Base-by-base conservation (phyloP, 2,113 vertebrate genomes). In the Aptenodytes patagonicus region DNA sequence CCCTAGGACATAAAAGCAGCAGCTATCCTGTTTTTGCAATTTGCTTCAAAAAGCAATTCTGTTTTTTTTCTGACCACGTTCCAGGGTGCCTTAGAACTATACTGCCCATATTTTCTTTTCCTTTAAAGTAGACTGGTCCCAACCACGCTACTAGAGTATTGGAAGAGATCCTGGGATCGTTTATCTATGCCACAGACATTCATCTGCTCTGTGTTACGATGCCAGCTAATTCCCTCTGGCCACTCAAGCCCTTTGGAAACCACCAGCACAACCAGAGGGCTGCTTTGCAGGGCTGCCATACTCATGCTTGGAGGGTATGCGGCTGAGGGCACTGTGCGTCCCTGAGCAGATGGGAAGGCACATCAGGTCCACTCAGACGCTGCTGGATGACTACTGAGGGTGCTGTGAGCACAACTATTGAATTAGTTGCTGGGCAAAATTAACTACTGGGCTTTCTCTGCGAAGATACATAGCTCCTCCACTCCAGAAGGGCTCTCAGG, bases 301-400 rank as follows among this genome's bases (percentile, higher is more conserved):
- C 38, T 31, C 5, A 0, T 3, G 47, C 17, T 58, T 3, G 32
- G 31, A 54, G 57, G 17, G 38, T 9, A 6, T 1, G 3, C 0
- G 3, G 10, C 66, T 4, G 11, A 51, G 60, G 65, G 70, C 55
- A 26, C 60, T 7, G 12, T 1, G 13, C 0, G 0, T 16, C 44
- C 4, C 3, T 2, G 31, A 75, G 60, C 17, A 20, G 29, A 34
- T 4, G 11, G 36, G 46, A 58, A 83, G 31, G 55, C 64, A 47
- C 1, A 3, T 29, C 70, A 61, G 47, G 24, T 17, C 57, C 18
- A 10, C 47, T 47, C 34, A 32, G 61, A 72, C 0, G 0, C 54
- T 82, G 78, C 26, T 44, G 38, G 28, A 25, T 51, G 69, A 51
- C 46, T 26, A n/a, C 28, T 19, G 31, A 46, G 38, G n/a, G 5